Conservation (phyloP, 2,888 invertebrate genomes). For the Seira musarum region DNA sequence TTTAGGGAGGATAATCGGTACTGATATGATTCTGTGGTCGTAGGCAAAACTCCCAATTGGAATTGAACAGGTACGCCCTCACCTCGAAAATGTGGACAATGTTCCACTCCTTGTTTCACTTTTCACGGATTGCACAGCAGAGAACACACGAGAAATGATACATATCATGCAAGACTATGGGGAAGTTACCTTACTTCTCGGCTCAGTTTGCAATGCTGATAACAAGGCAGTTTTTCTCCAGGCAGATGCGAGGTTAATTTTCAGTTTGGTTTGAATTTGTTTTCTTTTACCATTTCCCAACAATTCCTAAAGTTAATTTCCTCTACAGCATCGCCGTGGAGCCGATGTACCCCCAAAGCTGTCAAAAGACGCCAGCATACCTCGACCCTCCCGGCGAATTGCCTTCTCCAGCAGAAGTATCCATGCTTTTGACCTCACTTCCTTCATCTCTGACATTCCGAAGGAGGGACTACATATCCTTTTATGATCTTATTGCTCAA, state of each 20-base stretch:
- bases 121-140: constrained; percentile 97
- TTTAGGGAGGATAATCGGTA: no score
- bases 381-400: constrained; percentile 72
- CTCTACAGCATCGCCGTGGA: constrained; percentile 88
- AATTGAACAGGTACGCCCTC: constrained; percentile 94
- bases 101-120: constrained; percentile 97
- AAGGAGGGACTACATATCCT: constrained; percentile 84
- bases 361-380: constrained; percentile 77
- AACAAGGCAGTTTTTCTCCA: constrained; percentile 95
- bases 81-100: constrained; percentile 96
- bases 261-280: neutral
- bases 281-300: no score
- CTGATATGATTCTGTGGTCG: no score
- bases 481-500: constrained; percentile 81
- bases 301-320: neutral
- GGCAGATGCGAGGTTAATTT: constrained; percentile 86
- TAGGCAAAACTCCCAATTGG: constrained; percentile 96
- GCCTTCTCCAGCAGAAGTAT: constrained; percentile 84
- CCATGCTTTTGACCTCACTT: constrained; percentile 86
- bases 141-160: constrained; percentile 92
- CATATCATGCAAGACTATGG: constrained; percentile 97
- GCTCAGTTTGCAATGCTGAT: constrained; percentile 90
- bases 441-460: constrained; percentile 89
- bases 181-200: constrained; percentile 95
- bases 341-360: constrained; percentile 93